Conservation (phyloP, 2,113 vertebrate species). For the Montifringilla adamsi region DNA sequence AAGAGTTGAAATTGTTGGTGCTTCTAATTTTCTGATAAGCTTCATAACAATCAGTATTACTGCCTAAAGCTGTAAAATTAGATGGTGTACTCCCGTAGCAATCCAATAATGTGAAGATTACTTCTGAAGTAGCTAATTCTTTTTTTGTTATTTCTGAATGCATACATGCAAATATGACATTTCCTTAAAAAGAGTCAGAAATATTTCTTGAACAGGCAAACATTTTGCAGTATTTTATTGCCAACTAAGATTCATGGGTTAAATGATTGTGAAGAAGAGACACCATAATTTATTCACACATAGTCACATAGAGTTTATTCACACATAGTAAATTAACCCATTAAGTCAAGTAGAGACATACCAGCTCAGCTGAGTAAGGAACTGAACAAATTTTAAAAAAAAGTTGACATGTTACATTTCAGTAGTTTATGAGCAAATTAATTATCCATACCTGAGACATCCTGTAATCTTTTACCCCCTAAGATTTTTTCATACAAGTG, state of each 20-base stretch:
- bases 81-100: not conserved
- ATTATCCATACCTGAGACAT: not conserved
- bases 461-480: not conserved
- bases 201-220: not conserved
- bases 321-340: conserved; percentile 44
- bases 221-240: conserved; percentile 44
- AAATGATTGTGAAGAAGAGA: conserved; percentile 59
- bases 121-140: not conserved
- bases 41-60: not conserved
- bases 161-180: not conserved
- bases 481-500: not conserved
- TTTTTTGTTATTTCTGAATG: not conserved
- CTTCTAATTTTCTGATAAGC: not conserved
- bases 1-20: not conserved
- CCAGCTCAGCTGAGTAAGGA: conserved; percentile 4
- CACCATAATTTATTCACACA: not conserved
- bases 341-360: conserved; percentile 43
- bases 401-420: not conserved
- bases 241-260: conserved; percentile 17
- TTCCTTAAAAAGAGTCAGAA: not conserved
- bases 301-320: conserved; percentile 56
- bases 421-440: not conserved
- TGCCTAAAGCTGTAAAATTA: not conserved
- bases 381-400: not conserved
- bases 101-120: not conserved